Evolutionary conservation across 1,140 invertebrate species (phyloP), one percentile per base, ranked within the genome.

Genomic region (Mizuhopecten yessoensis): DNA sequence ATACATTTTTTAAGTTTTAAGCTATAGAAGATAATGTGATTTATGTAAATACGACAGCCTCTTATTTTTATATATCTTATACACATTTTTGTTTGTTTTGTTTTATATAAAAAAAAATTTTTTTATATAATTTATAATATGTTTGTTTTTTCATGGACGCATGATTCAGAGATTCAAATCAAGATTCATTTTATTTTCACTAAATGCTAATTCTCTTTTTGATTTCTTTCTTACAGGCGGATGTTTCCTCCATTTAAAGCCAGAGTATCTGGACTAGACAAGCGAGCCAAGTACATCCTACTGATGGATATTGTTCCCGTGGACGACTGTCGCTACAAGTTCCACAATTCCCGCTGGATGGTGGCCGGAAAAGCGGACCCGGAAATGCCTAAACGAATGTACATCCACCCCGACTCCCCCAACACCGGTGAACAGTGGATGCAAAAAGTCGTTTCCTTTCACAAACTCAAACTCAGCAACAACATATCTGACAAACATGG

Each of bases 401-500:
- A 98, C 96, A 96, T 98, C 89, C 98, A 99, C 97, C 98, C 98
- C 0, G 98, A 99, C 90, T 98, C 98, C 0, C 98, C 98, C 0
- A 98, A 98, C 0, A 98, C 97, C 0, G 98, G 98, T 0, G 97
- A 97, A n/a, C 98, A 98, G 93, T 99, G 98, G 98, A 98, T 98
- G 96, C 97, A 98, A 0, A 98, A 98, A 95, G 97, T 98, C 0
- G 97, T 99, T 93, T 99, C 99, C 96, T 99, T 99, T 97, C 98
- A 98, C 94, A 98, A 98, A 95, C 97, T 99, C 2, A 99, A 99
- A 96, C 97, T 99, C 0, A 99, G 98, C 34, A 99, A 99, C 96
- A 99, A 98, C 97, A 99, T 99, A 97, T 99, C 99, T 97, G 99
- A 99, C 97, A 99, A 99, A 97, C 99, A 99, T 97, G 99, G 99